Evolutionary conservation across 2,797 vertebrate species (phyloP), one percentile per base, ranked within the genome.

Genomic region (Poecilia gillii): DNA sequence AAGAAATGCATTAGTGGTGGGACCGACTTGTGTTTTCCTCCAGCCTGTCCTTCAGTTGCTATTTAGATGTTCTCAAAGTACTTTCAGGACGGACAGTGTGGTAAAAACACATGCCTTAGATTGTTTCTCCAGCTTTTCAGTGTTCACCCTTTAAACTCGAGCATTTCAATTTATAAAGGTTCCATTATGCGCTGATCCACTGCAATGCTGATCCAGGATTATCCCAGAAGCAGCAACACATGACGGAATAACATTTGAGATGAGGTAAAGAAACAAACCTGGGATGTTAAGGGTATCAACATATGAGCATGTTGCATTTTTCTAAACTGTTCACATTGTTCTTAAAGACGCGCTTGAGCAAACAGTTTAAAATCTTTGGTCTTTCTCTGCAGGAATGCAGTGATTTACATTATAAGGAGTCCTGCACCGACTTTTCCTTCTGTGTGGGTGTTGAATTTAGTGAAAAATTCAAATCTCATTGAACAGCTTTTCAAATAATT

Each of bases 171-270:
- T 83, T 47, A 85, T 78, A 81, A 82, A 81, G 79, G n/a, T 75
- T 73, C 77, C 68, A 84, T 91, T 91, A 81, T 88, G 75, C 31
- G 0, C 74, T 88, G 79, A 83, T 89, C 79, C 84, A 82, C 76
- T 78, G 80, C 81, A 70, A 16, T 41, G 81, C 76, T 90, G 87
- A 87, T 85, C 90, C 85, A 79, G 85, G 84, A 90, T 92, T 87
- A 92, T 77, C 87, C 84, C 59, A 28, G 53, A 84, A 79, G 79
- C 49, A 43, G 18, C 33, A 90, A 72, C 88, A 84, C 85, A 84
- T 83, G 85, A 88, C 23, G 3, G 73, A 78, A 64, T 79, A 57
- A 88, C 86, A 33, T 85, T 79, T 57, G 45, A 68, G 57, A 55
- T 31, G 49, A 77, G 36, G 41, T 43, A 43, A 84, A 79, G 45